phyloP scores from a whole-genome alignment of 2,797 vertebrate genomes.

The Lepus townsendii region DNA sequence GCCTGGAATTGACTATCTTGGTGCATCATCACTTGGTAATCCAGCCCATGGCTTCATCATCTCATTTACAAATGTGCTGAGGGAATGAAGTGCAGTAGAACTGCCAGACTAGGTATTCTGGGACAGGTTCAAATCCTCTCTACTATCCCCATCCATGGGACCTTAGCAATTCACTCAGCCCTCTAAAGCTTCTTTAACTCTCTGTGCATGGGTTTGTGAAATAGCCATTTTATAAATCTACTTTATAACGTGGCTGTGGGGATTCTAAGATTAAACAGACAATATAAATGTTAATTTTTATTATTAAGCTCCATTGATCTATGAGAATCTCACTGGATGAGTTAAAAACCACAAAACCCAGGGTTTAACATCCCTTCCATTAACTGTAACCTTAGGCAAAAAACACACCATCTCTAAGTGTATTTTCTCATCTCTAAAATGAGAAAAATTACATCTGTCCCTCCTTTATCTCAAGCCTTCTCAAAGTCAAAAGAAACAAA shows the following conservation, averaged over 20 bases:
- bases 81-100: background rate
- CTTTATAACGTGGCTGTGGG: background rate
- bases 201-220: constrained; percentile 28
- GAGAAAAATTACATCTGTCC: background rate
- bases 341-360: constrained; percentile 41
- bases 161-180: background rate
- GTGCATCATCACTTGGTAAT: background rate
- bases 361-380: background rate
- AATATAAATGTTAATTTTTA: constrained; percentile 68
- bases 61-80: background rate
- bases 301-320: constrained; percentile 30
- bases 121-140: background rate
- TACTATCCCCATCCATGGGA: background rate
- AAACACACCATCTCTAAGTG: background rate
- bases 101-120: background rate
- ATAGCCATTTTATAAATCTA: constrained; percentile 30
- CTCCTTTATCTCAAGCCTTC: background rate
- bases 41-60: background rate
- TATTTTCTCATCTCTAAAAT: constrained; percentile 43
- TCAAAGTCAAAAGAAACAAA: constrained; percentile 38
- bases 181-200: background rate
- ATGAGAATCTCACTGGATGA: constrained; percentile 22
- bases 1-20: background rate
- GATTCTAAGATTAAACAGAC: constrained; percentile 37
- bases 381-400: background rate